Conservation (phyloP, 2,888 invertebrate genomes). For the Ditula angustiorana region DNA sequence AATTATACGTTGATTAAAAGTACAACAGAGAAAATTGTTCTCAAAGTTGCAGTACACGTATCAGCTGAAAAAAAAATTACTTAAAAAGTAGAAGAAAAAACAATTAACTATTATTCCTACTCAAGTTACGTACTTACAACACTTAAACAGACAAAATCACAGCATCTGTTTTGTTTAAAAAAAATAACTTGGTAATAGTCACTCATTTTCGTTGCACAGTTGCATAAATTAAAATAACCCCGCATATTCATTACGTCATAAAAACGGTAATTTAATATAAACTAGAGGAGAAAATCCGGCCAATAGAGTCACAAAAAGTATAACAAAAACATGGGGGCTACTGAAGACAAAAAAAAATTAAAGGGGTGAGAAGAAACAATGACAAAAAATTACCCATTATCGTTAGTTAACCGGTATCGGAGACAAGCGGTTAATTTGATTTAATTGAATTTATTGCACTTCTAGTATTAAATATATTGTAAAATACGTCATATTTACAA, state of each 20-base stretch:
- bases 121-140: not conserved
- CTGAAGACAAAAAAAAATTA: conserved; percentile 62
- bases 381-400: conserved; percentile 71
- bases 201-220: conserved; percentile 73
- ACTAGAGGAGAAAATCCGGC: conserved; percentile 81
- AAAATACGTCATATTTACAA: not conserved
- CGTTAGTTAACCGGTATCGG: conserved; percentile 71
- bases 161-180: conserved; percentile 49
- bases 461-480: conserved; percentile 13
- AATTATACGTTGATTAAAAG: no score
- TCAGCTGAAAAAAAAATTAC: no score
- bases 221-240: conserved; percentile 70
- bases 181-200: conserved; percentile 67
- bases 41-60: no score
- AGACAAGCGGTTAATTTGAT: conserved; percentile 79
- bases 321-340: conserved; percentile 70
- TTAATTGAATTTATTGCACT: conserved; percentile 72
- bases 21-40: no score
- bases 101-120: not conserved
- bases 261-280: conserved; percentile 85
- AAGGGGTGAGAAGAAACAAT: conserved; percentile 77
- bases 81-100: not conserved
- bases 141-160: not conserved
- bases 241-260: conserved; percentile 80
- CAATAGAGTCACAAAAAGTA: conserved; percentile 73